Conservation (phyloP, 2,888 invertebrate genomes). For the Ctena decussata region DNA sequence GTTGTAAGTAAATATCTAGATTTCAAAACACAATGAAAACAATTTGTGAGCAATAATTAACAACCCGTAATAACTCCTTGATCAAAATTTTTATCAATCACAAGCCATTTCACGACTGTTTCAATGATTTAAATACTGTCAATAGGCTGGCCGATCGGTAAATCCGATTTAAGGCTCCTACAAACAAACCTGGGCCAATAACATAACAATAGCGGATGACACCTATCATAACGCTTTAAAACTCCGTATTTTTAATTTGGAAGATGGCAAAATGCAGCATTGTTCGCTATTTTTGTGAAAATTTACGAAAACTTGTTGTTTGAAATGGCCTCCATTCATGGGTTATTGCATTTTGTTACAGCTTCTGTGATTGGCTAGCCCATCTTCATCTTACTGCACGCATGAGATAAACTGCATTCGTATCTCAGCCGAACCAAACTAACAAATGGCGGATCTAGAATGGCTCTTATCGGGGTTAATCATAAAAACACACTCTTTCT, state of each 20-base stretch:
- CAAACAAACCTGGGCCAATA: too few relatives aligned
- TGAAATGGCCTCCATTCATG: constrained; percentile 59
- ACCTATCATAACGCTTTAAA: too few relatives aligned
- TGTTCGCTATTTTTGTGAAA: too few relatives aligned
- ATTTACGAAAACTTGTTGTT: constrained; percentile 23
- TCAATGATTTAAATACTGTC: too few relatives aligned
- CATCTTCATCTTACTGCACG: neutral
- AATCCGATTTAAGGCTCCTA: too few relatives aligned
- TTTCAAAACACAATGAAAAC: neutral
- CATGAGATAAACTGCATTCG: neutral
- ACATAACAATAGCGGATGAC: too few relatives aligned
- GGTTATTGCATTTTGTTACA: constrained; percentile 32
- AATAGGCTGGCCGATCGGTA: too few relatives aligned
- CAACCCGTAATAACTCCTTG: neutral
- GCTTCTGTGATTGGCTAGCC: constrained; percentile 42
- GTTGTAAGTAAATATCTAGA: neutral
- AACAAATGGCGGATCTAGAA: neutral
- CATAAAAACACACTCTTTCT: too few relatives aligned
- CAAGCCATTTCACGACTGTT: neutral
- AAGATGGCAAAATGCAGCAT: too few relatives aligned
- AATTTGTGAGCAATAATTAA: neutral
- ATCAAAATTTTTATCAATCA: neutral
- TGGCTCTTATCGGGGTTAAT: too few relatives aligned
- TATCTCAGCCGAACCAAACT: neutral
- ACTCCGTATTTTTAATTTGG: too few relatives aligned